A percentile compares a stretch with the other conserved stretches of the same genome.
phyloP scores from a whole-genome alignment of 2,113 vertebrate species.

The Erinaceus europaeus region DNA sequence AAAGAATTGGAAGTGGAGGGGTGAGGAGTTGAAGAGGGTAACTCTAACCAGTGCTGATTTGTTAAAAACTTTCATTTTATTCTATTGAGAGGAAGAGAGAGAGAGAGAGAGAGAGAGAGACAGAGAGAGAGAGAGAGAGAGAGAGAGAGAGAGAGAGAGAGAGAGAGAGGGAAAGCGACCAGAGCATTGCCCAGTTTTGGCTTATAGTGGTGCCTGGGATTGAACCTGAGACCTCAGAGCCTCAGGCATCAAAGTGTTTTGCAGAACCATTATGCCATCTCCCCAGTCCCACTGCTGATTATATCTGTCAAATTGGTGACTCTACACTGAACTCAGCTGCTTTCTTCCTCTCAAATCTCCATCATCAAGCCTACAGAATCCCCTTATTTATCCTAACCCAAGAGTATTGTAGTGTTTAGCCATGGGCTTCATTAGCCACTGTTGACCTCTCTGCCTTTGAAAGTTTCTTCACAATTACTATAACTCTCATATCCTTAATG shows the following conservation, averaged over 20 bases:
- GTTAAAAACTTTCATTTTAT: no score
- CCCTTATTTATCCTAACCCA: not conserved
- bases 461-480: conserved; percentile 61
- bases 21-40: not conserved
- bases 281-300: not conserved
- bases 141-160: no score
- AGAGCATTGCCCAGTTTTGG: no score
- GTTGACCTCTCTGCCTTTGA: conserved; percentile 62
- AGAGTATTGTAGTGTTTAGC: conserved; percentile 12
- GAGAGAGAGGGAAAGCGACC: no score
- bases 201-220: no score
- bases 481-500: conserved; percentile 65
- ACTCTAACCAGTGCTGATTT: not conserved
- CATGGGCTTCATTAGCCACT: not conserved
- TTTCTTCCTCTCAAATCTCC: not conserved
- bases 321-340: not conserved
- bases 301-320: not conserved
- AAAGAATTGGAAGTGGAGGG: not conserved
- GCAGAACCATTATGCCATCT: no score
- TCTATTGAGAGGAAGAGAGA: no score
- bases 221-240: no score
- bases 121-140: no score
- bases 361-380: not conserved
- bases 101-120: no score
- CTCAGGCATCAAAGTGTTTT: no score